These are phyloP conservation scores for Leptopterna dolabrata DNA, from an alignment of 2,888 invertebrate species.

Conservation along the genomic window DNA sequence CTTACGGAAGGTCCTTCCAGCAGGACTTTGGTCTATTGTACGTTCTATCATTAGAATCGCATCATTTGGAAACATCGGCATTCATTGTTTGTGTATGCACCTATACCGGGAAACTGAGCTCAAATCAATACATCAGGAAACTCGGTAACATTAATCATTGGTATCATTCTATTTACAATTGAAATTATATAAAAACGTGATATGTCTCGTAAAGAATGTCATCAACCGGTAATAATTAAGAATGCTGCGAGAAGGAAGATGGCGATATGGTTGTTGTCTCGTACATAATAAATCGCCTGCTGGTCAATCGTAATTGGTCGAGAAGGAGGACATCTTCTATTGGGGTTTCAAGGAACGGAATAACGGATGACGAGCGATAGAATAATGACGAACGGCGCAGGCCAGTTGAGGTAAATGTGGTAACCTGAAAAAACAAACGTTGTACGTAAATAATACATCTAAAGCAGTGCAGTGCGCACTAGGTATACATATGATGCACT, in stretches of 20 bases:
- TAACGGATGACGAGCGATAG: background rate
- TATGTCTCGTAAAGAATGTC: background rate
- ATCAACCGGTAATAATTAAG: background rate
- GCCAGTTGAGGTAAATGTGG: conserved; percentile 45
- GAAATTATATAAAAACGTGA: background rate
- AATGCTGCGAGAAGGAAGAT: too few relatives aligned
- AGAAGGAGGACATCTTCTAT: background rate
- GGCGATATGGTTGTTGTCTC: background rate
- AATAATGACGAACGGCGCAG: conserved; percentile 24
- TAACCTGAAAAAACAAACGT: conserved; percentile 29
- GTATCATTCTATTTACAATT: background rate
- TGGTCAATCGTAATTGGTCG: background rate
- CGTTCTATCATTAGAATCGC: too few relatives aligned
- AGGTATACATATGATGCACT: too few relatives aligned
- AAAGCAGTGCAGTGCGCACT: background rate
- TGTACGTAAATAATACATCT: background rate
- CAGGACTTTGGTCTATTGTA: too few relatives aligned
- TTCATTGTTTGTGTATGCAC: too few relatives aligned
- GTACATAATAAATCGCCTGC: background rate
- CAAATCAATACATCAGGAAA: too few relatives aligned
- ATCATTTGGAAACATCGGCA: too few relatives aligned
- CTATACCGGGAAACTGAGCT: too few relatives aligned
- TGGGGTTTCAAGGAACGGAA: background rate
- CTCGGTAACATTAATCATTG: too few relatives aligned
- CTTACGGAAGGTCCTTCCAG: too few relatives aligned